Evolutionary conservation across 2,797 vertebrate species (phyloP).

Genomic region (Botia kubotai): DNA sequence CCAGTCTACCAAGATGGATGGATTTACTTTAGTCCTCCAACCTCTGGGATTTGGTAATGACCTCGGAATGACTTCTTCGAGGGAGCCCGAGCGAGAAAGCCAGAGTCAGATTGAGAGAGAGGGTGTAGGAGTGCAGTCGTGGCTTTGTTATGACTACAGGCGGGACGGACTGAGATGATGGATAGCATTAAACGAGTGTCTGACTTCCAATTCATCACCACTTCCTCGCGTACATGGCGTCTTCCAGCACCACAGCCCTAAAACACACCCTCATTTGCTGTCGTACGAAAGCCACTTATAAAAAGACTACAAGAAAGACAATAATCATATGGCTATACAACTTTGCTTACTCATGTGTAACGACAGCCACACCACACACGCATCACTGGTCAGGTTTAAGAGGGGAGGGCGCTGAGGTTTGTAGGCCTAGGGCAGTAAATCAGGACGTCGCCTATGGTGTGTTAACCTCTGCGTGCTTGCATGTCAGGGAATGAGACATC

Average conservation of each 20-base stretch:
- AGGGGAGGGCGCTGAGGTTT: conserved; percentile 63
- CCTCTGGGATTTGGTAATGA: conserved; percentile 72
- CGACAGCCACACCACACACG: conserved; percentile 16
- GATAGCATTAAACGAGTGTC: conserved; percentile 32
- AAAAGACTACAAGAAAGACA: conserved; percentile 36
- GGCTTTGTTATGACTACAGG: conserved; percentile 41
- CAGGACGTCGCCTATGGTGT: conserved; percentile 71
- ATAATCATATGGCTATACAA: conserved; percentile 35
- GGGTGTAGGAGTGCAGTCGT: conserved; percentile 22
- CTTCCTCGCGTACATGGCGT: background rate
- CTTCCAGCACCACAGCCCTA: background rate
- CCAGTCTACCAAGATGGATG: conserved; percentile 81
- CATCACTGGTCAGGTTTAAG: conserved; percentile 43
- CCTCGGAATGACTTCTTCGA: conserved; percentile 79
- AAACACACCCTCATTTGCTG: conserved; percentile 9
- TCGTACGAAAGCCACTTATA: conserved; percentile 37
- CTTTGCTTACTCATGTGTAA: conserved; percentile 33
- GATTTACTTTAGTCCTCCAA: conserved; percentile 79
- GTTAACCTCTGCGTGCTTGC: conserved; percentile 78
- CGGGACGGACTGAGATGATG: conserved; percentile 37
- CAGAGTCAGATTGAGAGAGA: conserved; percentile 47
- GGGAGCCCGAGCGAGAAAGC: conserved; percentile 50
- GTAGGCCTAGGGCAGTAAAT: conserved; percentile 68
- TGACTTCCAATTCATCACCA: conserved; percentile 43
- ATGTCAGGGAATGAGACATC: conserved; percentile 73